These are phyloP conservation scores for Tuberolachnus salignus DNA, from an alignment of 2,888 invertebrate genomes.

Conservation along the genomic window DNA sequence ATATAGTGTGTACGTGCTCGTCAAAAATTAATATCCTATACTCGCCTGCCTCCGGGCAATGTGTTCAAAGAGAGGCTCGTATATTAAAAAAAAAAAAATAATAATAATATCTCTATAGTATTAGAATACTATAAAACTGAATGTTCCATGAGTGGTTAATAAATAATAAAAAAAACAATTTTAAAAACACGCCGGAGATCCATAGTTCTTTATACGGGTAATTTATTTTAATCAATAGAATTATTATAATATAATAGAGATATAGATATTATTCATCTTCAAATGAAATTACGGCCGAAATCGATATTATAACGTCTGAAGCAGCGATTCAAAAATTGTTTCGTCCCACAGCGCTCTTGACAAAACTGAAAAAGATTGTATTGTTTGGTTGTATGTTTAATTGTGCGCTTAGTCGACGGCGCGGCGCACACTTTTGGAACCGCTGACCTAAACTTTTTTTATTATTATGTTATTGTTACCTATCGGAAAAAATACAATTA, in stretches of 20 bases:
- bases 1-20: constrained; percentile 31
- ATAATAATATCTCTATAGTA: background rate
- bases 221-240: constrained; percentile 26
- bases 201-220: constrained; percentile 17
- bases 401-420: no score
- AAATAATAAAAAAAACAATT: constrained; percentile 8
- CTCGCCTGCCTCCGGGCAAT: constrained; percentile 6
- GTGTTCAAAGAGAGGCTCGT: constrained; percentile 1
- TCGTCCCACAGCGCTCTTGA: no score
- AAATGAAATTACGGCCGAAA: constrained; percentile 11
- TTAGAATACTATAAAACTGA: background rate
- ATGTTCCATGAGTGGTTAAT: constrained; percentile 18
- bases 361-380: no score
- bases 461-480: no score
- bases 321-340: no score
- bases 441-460: no score
- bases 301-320: constrained; percentile 3
- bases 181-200: background rate
- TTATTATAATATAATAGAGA: background rate
- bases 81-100: background rate
- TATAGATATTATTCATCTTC: no score
- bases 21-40: constrained; percentile 32
- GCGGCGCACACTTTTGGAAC: no score
- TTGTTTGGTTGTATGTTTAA: no score
- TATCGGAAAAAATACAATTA: no score